These are phyloP conservation scores for Megaceryle alcyon DNA, from an alignment of 2,797 vertebrate species.

Conservation along the genomic window DNA sequence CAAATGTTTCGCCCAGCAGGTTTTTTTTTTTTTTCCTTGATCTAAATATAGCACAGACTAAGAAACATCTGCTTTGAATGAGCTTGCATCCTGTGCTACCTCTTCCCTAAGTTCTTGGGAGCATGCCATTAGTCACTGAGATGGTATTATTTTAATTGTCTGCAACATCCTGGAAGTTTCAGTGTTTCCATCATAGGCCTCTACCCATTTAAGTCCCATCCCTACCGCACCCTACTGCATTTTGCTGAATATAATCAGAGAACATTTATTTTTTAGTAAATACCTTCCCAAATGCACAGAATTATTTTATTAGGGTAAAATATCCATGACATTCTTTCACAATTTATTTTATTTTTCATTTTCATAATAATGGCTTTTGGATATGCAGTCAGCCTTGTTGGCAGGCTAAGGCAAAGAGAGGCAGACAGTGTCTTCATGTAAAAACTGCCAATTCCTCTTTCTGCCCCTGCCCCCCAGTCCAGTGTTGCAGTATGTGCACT, in stretches of 20 bases:
- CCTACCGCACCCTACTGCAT: background rate
- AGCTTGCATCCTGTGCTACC: constrained; percentile 48
- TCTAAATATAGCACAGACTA: constrained; percentile 56
- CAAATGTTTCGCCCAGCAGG: constrained; percentile 29
- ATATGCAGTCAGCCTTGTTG: background rate
- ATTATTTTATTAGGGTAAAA: background rate
- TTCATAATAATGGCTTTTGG: background rate
- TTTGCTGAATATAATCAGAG: background rate
- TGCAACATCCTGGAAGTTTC: constrained; percentile 53
- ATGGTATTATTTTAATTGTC: constrained; percentile 59
- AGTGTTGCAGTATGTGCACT: background rate
- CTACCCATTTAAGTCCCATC: background rate
- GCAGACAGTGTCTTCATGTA: background rate
- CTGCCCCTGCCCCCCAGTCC: background rate
- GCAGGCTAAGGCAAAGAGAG: background rate
- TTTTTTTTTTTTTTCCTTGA: background rate
- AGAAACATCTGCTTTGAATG: constrained; percentile 61
- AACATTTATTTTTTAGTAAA: background rate
- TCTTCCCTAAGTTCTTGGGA: constrained; percentile 61
- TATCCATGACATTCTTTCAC: background rate
- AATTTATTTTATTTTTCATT: background rate
- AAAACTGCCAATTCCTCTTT: constrained; percentile 34
- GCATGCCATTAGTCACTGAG: constrained; percentile 42
- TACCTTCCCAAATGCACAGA: background rate
- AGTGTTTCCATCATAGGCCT: background rate